phyloP scores from a whole-genome alignment of 2,797 vertebrate genomes.

The Odontamblyopus lacepedii region DNA sequence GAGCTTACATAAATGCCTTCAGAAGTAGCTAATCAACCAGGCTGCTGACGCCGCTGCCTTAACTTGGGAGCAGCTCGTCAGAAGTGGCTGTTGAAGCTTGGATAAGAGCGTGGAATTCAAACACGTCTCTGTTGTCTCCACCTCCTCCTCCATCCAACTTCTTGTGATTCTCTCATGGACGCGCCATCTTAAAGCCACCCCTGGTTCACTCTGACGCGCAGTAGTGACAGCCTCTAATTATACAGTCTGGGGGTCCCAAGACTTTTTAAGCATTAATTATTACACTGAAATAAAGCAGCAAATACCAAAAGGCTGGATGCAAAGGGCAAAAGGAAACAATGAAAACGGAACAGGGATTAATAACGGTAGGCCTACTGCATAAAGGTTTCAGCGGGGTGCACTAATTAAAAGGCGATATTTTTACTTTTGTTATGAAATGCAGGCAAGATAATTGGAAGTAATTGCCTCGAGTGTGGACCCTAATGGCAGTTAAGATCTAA shows the following conservation, averaged over 20 bases:
- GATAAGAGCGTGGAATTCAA: slow-evolving; percentile 61
- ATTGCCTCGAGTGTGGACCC: background rate
- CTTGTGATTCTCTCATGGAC: slow-evolving; percentile 51
- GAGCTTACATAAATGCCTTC: slow-evolving; percentile 59
- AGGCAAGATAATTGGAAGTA: background rate
- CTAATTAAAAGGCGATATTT: no score
- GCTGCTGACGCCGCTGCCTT: slow-evolving; percentile 28
- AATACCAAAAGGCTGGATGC: slow-evolving; percentile 37
- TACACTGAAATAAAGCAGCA: slow-evolving; percentile 51
- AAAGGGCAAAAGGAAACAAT: slow-evolving; percentile 37
- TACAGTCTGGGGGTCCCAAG: slow-evolving; percentile 45
- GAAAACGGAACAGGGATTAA: slow-evolving; percentile 33
- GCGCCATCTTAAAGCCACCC: slow-evolving; percentile 48
- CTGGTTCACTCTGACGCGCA: slow-evolving; percentile 46
- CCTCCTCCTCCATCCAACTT: slow-evolving; percentile 47
- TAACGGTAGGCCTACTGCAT: slow-evolving; percentile 4
- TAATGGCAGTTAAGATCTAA: background rate
- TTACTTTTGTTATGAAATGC: background rate
- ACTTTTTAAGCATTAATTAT: slow-evolving; percentile 65
- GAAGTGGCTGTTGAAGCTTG: slow-evolving; percentile 48
- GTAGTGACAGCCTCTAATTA: slow-evolving; percentile 70
- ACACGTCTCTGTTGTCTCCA: slow-evolving; percentile 45
- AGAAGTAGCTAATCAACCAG: slow-evolving; percentile 64
- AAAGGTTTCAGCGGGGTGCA: background rate
- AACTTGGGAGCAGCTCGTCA: slow-evolving; percentile 50